A percentile compares a stretch with the other conserved stretches of the same genome.
These are phyloP conservation scores for Calameuta idolon DNA, from an alignment of 2,888 invertebrate species.

Conservation along the genomic window DNA sequence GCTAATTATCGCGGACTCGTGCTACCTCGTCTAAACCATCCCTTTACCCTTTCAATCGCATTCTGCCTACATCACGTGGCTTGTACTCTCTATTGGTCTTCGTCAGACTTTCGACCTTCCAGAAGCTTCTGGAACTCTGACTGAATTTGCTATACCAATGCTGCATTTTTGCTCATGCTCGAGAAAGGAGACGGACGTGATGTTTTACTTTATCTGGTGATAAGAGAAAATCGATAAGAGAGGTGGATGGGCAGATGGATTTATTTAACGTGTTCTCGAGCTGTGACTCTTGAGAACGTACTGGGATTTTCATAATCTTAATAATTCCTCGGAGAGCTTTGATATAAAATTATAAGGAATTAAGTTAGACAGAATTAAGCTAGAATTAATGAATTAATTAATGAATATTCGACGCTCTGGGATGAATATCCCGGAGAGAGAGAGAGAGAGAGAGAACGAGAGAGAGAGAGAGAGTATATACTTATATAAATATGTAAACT, in stretches of 20 bases:
- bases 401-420: too few species aligned
- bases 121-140: background rate
- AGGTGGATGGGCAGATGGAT: background rate
- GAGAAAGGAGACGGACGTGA: background rate
- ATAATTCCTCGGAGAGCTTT: background rate
- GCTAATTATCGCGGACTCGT: constrained; percentile 41
- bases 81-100: background rate
- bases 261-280: background rate
- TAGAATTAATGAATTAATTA: too few species aligned
- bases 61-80: background rate
- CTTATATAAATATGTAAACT: constrained; percentile 1
- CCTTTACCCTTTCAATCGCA: background rate
- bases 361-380: background rate
- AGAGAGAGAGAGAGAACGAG: background rate
- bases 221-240: background rate
- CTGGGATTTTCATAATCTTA: background rate
- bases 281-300: background rate
- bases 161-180: background rate
- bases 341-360: background rate
- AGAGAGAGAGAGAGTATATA: constrained; percentile 13
- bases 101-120: background rate
- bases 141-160: background rate
- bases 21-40: background rate
- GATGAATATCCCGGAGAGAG: background rate
- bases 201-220: background rate